phyloP scores from a whole-genome alignment of 2,797 vertebrate species.

The Aselliscus stoliczkanus region DNA sequence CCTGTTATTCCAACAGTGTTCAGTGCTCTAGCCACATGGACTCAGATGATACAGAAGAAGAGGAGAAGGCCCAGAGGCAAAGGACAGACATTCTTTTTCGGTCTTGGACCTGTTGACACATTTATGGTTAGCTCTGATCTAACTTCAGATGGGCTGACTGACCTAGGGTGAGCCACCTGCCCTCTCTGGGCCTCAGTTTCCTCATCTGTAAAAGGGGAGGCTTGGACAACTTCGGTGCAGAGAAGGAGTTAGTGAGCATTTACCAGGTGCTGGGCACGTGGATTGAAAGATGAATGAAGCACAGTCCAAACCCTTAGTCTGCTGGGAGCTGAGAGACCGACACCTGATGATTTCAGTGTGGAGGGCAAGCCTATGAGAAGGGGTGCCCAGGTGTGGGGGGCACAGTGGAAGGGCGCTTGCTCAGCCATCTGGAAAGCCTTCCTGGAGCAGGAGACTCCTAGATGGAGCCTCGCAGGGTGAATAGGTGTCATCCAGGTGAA shows the following conservation, averaged over 20 bases:
- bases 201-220: neutral
- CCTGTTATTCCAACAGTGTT: neutral
- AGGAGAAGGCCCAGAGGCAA: neutral
- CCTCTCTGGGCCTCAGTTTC: neutral
- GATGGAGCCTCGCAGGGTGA: neutral
- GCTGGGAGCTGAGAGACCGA: neutral
- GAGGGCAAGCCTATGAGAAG: fast-evolving
- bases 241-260: neutral
- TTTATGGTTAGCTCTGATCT: neutral
- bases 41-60: neutral
- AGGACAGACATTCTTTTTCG: neutral
- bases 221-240: neutral
- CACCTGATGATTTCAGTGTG: neutral
- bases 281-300: neutral
- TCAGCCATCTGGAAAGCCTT: neutral
- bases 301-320: neutral
- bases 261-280: neutral
- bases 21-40: neutral
- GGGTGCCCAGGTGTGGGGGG: neutral
- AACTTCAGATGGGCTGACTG: neutral
- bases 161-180: neutral
- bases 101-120: neutral
- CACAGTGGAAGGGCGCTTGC: neutral
- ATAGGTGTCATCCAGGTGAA: neutral
- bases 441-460: neutral